Base-by-base conservation (phyloP, 2,888 invertebrate species). In the Drosophila neotestacea region DNA sequence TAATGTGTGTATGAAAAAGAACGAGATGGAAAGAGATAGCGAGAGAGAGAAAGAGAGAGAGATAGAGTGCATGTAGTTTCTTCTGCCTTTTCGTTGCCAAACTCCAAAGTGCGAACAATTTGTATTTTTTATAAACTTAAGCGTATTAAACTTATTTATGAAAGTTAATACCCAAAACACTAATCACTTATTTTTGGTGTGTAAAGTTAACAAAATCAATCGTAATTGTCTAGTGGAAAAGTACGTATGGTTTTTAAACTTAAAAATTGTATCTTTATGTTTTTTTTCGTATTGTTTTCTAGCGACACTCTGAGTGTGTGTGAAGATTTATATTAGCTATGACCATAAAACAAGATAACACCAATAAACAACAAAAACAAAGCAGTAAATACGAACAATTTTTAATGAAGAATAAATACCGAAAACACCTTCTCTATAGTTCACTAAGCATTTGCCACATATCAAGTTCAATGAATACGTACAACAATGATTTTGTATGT, bases 21-120 rank as follows among this genome's bases (percentile, higher is more conserved):
- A 36, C n/a, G 13, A 34, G 58, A 56, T 10, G 22, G 34, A 32
- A 11, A 27, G 42, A 39, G 7, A 48, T 27, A 22, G 9, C 27
- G 47, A 52, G 38, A 22, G 36, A 39, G 42, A 46, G 7, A n/a
- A n/a, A 30, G 44, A 52, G 9, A 47, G 22, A 28, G 46, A 50
- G 50, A 34, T 30, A 42, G 36, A 39, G 9, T 28, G 6, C n/a
- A 22, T 64, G 69, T 54, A 68, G 63, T 60, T 58, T 39, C 13
- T 51, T 58, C 50, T 71, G 72, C 73, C 61, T 56, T 81, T 81
- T 59, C 44, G 79, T 81, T 75, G 79, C 79, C 70, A 82, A 82
- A 61, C 58, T 58, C 56, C 55, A 59, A 76, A 62, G 63, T 65
- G 77, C 59, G 52, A 81, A 73, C 48, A 50, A 67, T 67, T 67